Evolutionary conservation across 2,113 vertebrate species (phyloP).

Genomic region (Meleagris gallopavo): DNA sequence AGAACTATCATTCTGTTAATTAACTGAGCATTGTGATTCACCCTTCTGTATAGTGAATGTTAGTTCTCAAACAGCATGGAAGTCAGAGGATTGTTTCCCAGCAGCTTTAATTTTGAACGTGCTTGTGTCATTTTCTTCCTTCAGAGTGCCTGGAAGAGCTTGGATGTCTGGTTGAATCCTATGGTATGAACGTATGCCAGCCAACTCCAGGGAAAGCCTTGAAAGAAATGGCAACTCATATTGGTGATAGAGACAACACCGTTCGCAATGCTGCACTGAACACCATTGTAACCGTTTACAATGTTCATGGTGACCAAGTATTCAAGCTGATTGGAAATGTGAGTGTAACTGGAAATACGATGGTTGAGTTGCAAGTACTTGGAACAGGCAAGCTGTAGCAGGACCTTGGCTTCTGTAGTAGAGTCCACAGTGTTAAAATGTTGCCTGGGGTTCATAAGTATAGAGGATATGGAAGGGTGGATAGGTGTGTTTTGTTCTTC

Average conservation of each 20-base stretch:
- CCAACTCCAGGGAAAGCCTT: constrained; percentile 94
- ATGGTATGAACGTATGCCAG: constrained; percentile 97
- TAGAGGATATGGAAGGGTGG: not conserved
- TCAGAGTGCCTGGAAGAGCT: constrained; percentile 97
- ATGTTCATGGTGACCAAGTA: constrained; percentile 94
- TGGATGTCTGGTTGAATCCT: constrained; percentile 92
- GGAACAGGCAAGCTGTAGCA: not conserved
- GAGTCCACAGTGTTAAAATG: not conserved
- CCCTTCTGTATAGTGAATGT: not conserved
- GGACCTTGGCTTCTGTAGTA: not conserved
- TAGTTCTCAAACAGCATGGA: not conserved
- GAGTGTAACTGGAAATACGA: constrained; percentile 67
- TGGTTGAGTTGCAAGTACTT: not conserved
- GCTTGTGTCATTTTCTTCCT: not conserved
- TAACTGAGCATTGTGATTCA: not conserved
- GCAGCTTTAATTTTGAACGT: not conserved
- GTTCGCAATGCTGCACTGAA: constrained; percentile 97
- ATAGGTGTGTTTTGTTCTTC: not conserved
- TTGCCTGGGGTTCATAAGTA: not conserved
- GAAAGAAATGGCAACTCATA: constrained; percentile 95
- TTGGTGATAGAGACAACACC: constrained; percentile 94
- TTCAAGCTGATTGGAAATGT: constrained; percentile 99
- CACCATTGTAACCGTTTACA: constrained; percentile 95
- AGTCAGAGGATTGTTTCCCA: not conserved
- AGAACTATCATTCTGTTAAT: not conserved